Conservation (phyloP, 2,797 vertebrate species). For the Dryobates pubescens region DNA sequence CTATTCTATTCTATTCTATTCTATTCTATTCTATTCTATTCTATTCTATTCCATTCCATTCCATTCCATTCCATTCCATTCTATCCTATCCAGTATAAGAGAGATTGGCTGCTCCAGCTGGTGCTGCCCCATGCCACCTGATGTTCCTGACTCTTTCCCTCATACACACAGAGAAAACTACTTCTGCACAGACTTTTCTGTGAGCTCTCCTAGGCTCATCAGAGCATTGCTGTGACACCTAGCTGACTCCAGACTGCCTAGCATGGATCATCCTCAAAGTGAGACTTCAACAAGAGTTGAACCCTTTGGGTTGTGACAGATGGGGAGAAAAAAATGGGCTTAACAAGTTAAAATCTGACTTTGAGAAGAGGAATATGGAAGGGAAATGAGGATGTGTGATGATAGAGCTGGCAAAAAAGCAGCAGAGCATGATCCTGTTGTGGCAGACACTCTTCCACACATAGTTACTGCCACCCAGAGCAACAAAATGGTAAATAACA, state of each 20-base stretch:
- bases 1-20: no score
- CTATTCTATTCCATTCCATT: no score
- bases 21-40: no score
- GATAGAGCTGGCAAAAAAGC: not conserved
- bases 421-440: not conserved
- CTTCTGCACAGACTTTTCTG: not conserved
- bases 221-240: not conserved
- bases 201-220: not conserved
- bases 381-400: not conserved
- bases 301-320: not conserved
- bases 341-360: not conserved
- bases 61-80: no score
- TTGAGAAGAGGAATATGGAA: not conserved
- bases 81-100: no score
- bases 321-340: not conserved
- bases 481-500: not conserved
- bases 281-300: not conserved
- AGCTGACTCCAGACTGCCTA: not conserved
- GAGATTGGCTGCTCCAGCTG: not conserved
- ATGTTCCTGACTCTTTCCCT: not conserved
- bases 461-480: not conserved
- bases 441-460: not conserved
- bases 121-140: not conserved
- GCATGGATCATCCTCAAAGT: fast-evolving
- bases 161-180: not conserved